Base-by-base conservation (phyloP, 2,113 vertebrate species). In the Brachyhypopomus gauderio region DNA sequence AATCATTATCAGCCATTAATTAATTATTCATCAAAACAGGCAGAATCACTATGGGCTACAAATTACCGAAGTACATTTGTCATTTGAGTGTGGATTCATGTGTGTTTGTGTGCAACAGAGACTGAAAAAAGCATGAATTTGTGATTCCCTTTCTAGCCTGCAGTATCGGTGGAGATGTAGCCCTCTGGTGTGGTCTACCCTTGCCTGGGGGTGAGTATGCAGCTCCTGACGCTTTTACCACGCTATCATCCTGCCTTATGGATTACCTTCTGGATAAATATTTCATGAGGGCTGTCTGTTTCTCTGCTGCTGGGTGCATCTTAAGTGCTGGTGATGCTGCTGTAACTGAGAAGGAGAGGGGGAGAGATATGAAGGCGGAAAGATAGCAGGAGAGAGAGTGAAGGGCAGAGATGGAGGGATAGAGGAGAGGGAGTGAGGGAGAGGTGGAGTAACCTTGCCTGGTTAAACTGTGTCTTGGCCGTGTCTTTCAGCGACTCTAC, bases 381-480 rank as follows among this genome's bases (percentile, higher is more conserved):
- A 52, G 45, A 52, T 8, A 14, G 25, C 2, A 19, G 11, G 22
- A 25, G 27, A 25, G 27, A 19, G 69, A 59, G 23, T 3, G 23
- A 12, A 9, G 30, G 11, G 34, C 27, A 1, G 20, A 66, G 3
- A n/a, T 22, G 36, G 36, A 70, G 67, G 14, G 36, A 25, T 23
- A 7, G 5, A 20, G 45, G 3, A n/a, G 36, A 70, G 38, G 36
- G 36, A 70, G 67, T 3, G 36, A 25, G 62, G 22, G 5, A 20
- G 45, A 52, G 45, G 45, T 2, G 1, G 17, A 36, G 20, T 9
- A 17, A 55, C 80, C 90, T 90, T 90, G 98, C 98, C 96, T 98
- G 96, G 75, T 94, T 92, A 89, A 95, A 97, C 55, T 93, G 91
- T 22, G 92, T 91, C 82, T 88, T 89, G 63, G 95, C 92, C 62